A percentile compares a stretch with the other conserved stretches of the same genome.
Conservation (phyloP, 2,888 invertebrate genomes). For the Imbricaverruca yamaguchii region DNA sequence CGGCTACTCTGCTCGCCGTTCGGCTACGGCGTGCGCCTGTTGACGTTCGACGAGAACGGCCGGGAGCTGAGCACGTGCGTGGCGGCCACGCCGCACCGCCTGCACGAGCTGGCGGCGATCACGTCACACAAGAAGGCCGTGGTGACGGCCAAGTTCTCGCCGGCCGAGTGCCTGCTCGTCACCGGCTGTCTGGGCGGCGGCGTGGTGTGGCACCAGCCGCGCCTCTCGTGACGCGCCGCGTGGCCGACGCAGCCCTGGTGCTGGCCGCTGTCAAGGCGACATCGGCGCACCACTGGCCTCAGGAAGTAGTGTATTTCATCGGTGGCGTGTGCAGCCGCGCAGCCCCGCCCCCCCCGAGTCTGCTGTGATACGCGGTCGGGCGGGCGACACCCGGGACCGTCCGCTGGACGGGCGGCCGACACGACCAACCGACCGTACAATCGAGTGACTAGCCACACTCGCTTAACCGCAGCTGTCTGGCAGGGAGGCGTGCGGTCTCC, state of each 20-base stretch:
- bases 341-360: too few species aligned
- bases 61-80: slow-evolving; percentile 55
- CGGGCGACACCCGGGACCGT: too few species aligned
- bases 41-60: slow-evolving; percentile 69
- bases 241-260: neutral
- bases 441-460: too few species aligned
- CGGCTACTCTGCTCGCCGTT: slow-evolving; percentile 84
- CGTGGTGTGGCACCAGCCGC: slow-evolving; percentile 82
- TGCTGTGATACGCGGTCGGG: too few species aligned
- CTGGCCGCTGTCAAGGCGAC: neutral
- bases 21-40: slow-evolving; percentile 72
- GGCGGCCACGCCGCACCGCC: slow-evolving; percentile 41
- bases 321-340: too few species aligned
- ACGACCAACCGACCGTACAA: too few species aligned
- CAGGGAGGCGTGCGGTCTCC: too few species aligned
- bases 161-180: slow-evolving; percentile 73
- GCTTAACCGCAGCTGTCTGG: too few species aligned
- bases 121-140: slow-evolving; percentile 66
- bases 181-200: slow-evolving; percentile 84
- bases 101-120: slow-evolving; percentile 60
- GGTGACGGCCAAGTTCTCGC: slow-evolving; percentile 84
- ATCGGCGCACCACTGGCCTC: neutral
- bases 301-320: too few species aligned
- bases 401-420: too few species aligned
- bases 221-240: neutral